Conservation (phyloP, 1,140 invertebrate genomes). For the Zaprionus tsacasi region DNA sequence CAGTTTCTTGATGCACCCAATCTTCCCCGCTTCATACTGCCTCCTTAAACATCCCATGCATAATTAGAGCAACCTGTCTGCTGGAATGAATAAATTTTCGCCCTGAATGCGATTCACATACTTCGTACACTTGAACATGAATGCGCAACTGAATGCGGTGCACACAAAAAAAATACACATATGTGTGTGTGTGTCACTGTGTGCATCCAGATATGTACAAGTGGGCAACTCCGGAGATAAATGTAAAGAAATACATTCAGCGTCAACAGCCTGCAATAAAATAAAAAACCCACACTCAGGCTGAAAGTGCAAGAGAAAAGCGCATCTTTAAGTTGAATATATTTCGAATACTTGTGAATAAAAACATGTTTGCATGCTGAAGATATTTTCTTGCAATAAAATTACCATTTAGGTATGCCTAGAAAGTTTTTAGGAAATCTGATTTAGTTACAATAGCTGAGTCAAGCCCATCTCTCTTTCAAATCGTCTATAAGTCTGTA, state of each 20-base stretch:
- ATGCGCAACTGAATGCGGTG: constrained; percentile 18
- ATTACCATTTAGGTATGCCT: too few relatives aligned
- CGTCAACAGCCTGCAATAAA: constrained; percentile 4
- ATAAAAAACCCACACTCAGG: constrained; percentile 6
- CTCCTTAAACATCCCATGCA: constrained; percentile 29
- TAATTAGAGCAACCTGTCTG: constrained; percentile 72
- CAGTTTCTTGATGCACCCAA: not conserved
- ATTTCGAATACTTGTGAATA: too few relatives aligned
- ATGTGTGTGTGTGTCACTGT: constrained; percentile 3
- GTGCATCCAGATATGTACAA: constrained; percentile 14
- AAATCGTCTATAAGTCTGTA: too few relatives aligned
- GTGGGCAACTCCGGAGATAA: constrained; percentile 18
- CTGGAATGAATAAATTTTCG: constrained; percentile 69
- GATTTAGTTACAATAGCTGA: too few relatives aligned
- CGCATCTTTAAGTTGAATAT: constrained; percentile 11
- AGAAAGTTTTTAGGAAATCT: too few relatives aligned
- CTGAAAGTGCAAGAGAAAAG: constrained; percentile 12
- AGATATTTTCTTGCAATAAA: too few relatives aligned
- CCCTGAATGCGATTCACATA: constrained; percentile 45
- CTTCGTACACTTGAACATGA: constrained; percentile 48
- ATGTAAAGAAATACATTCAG: constrained; percentile 37
- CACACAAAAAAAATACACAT: not conserved
- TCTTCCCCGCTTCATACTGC: not conserved
- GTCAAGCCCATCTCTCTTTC: too few relatives aligned
- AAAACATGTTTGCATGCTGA: too few relatives aligned